Evolutionary conservation across 2,113 vertebrate genomes (phyloP), one percentile per base, ranked within the genome.

Genomic region (Mormyrus lacerda): DNA sequence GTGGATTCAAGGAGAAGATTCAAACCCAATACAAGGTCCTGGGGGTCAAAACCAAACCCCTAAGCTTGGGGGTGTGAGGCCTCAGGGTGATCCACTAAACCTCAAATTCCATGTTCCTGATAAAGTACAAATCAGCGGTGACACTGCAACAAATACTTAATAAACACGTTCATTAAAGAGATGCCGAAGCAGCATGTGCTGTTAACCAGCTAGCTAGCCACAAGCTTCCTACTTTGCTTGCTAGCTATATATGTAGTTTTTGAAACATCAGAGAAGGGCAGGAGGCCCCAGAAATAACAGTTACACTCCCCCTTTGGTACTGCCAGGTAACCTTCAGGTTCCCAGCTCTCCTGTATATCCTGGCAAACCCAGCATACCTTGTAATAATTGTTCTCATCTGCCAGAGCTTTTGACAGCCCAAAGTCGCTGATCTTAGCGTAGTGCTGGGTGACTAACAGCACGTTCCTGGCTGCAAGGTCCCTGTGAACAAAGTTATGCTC

Each of bases 401-500:
- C 95, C 2, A 99, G 96, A 1, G 97, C 97, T 95, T 99, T 99
- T 55, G 98, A 99, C 91, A 99, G 97, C n/a, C 98, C 98, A 0
- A 99, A 99, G 93, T 99, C 98, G 11, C 98, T 99, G 94, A 99
- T 99, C 94, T 99, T 99, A 91, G 98, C 98, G 55, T 99, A 99
- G 94, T 99, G 98, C 92, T 99, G 98, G 0, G 98, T 99, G 85
- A 99, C 98, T 91, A 99, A 94, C 76, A 99, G 92, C 0, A 99
- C 98, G 0, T 99, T 99, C 90, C 98, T 96, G 84, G 98, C 98
- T 44, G 98, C 98, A n/a, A 99, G 95, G 93, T 99, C 98, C 87
- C 98, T 95, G 92, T 99, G 98, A 88, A 99, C 98, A 53, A 99
- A 99, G 93, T 98, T 98, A 90, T 97, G 94, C 90, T 99, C 98